A percentile compares a stretch with the other conserved stretches of the same genome.
Evolutionary conservation across 2,888 invertebrate species (phyloP).

Genomic region (Drosophila imparisetae): DNA sequence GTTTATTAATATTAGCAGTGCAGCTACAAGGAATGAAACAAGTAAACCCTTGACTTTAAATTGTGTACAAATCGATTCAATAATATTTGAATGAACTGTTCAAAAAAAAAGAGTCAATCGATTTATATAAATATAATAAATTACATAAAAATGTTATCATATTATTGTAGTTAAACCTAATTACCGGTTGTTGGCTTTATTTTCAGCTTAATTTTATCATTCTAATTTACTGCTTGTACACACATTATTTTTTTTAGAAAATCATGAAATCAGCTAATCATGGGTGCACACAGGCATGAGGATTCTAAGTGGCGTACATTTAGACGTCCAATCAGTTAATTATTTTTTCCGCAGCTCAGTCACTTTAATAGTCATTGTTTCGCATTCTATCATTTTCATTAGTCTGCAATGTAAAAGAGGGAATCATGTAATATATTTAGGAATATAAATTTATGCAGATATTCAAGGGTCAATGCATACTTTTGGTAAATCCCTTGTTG

Average conservation of each 20-base stretch:
- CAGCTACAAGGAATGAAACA: constrained; percentile 83
- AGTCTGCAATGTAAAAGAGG: constrained; percentile 61
- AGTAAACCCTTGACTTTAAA: constrained; percentile 78
- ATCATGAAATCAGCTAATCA: constrained; percentile 60
- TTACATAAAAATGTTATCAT: constrained; percentile 82
- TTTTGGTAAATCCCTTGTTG: constrained; percentile 75
- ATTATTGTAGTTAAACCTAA: constrained; percentile 68
- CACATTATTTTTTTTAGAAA: constrained; percentile 63
- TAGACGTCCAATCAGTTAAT: constrained; percentile 53
- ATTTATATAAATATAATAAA: constrained; percentile 80
- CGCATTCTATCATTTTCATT: constrained; percentile 77
- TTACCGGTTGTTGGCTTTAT: constrained; percentile 68
- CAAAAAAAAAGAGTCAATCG: constrained; percentile 70
- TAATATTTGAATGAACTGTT: constrained; percentile 66
- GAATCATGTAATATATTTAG: constrained; percentile 11
- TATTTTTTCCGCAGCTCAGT: constrained; percentile 59
- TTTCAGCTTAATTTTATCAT: constrained; percentile 61
- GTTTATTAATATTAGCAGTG: constrained; percentile 80
- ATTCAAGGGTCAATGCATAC: constrained; percentile 49
- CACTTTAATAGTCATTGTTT: constrained; percentile 77
- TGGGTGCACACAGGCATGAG: constrained; percentile 55
- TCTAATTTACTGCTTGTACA: constrained; percentile 66
- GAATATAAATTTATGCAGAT: not conserved
- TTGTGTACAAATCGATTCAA: constrained; percentile 73
- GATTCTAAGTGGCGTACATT: constrained; percentile 49